These are phyloP conservation scores for Atherinosoma microstoma DNA, from an alignment of 2,797 vertebrate genomes.

Conservation along the genomic window DNA sequence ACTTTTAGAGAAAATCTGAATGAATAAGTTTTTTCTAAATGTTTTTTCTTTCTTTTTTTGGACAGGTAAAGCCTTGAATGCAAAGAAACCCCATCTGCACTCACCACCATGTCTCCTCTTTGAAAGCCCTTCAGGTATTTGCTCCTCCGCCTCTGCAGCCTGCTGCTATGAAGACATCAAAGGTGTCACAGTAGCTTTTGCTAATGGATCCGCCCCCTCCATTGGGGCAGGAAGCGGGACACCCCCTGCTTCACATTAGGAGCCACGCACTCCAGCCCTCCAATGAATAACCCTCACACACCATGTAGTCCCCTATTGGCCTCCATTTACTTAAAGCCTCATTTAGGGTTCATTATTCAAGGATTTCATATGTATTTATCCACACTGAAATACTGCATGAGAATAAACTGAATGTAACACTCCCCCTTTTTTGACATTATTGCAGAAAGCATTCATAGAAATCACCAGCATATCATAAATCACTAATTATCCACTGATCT, in stretches of 20 bases:
- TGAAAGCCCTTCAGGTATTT: slow-evolving; percentile 44
- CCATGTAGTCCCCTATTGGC: slow-evolving; percentile 14
- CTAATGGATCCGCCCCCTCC: slow-evolving; percentile 63
- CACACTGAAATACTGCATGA: neutral
- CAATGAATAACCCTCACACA: slow-evolving; percentile 28
- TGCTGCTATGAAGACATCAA: slow-evolving; percentile 76
- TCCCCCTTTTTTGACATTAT: neutral
- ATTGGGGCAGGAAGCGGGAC: slow-evolving; percentile 44
- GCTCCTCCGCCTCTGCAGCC: slow-evolving; percentile 46
- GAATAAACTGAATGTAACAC: neutral
- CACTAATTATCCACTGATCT: neutral
- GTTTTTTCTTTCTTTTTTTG: neutral
- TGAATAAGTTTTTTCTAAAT: neutral
- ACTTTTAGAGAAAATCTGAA: neutral
- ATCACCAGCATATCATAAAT: neutral
- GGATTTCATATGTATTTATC: neutral
- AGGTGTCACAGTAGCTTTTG: slow-evolving; percentile 69
- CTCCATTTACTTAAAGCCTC: slow-evolving; percentile 21
- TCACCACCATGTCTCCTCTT: slow-evolving; percentile 29
- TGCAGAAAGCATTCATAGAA: neutral
- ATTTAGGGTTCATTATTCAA: neutral
- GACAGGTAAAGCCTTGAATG: neutral
- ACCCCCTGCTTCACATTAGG: slow-evolving; percentile 65
- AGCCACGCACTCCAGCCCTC: slow-evolving; percentile 37
- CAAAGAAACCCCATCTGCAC: slow-evolving; percentile 29